Conservation (phyloP, 1,140 invertebrate genomes). For the Trissolcus basalis region DNA sequence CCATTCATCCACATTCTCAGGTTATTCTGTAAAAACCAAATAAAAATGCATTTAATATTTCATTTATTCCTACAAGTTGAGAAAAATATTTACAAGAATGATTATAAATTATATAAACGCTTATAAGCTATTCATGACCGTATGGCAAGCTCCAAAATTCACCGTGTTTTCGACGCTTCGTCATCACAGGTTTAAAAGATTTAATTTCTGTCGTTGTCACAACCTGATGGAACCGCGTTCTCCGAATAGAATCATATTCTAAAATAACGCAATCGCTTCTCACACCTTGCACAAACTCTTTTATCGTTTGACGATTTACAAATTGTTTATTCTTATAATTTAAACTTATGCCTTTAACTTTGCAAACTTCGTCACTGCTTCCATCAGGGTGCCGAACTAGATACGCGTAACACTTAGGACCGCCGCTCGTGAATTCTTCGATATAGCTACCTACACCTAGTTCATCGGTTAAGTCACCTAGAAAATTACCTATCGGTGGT, state of each 20-base stretch:
- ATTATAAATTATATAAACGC: too few relatives aligned
- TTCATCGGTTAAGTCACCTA: conserved; percentile 68
- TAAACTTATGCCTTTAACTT: too few relatives aligned
- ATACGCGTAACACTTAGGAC: conserved; percentile 64
- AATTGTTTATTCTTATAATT: too few relatives aligned
- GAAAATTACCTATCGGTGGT: conserved; percentile 51
- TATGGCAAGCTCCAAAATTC: background rate
- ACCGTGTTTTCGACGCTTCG: conserved; percentile 7
- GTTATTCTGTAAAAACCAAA: too few relatives aligned
- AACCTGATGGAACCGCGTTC: conserved; percentile 7
- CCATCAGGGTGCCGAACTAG: conserved; percentile 18
- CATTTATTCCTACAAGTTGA: too few relatives aligned
- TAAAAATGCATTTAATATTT: too few relatives aligned
- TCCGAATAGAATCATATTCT: conserved; percentile 26
- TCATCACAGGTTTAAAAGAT: conserved; percentile 7
- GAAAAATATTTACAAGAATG: too few relatives aligned
- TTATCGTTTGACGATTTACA: too few relatives aligned
- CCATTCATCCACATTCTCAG: too few relatives aligned
- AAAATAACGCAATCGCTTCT: background rate
- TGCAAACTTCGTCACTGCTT: conserved; percentile 6
- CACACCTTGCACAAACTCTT: background rate
- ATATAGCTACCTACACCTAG: conserved; percentile 60
- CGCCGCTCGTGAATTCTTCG: conserved; percentile 55
- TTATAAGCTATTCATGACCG: background rate
- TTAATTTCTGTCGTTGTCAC: conserved; percentile 1